Base-by-base conservation (phyloP, 2,888 invertebrate genomes). In the Alentia gelatinosa region DNA sequence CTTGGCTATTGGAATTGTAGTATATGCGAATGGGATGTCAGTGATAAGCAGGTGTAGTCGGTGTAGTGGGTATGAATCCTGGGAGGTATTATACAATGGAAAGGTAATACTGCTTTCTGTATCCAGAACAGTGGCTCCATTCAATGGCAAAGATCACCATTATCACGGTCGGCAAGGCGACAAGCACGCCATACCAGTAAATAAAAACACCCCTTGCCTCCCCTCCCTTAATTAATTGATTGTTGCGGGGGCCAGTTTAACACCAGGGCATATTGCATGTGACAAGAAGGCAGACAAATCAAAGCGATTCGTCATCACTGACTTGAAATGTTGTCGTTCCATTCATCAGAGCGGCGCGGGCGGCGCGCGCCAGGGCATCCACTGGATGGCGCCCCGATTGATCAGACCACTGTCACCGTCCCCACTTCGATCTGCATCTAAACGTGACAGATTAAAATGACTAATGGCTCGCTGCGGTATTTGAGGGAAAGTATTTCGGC, bases 381-480 rank as follows among this genome's bases (percentile, higher is more conserved):
- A 12, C 56, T 4, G n/a, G 56, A n/a, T 19, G 23, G 79, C 37
- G 79, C 35, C 79, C 12, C 35, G 19, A 35, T 79, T 79, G 35
- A 35, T 37, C 79, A 35, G 35, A 15, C 15, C 79, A 79, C 35
- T 37, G 37, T 12, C 79, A 35, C 79, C 12, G 79, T 39, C 79
- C 15, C 15, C 79, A 79, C 79, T 79, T 79, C 79, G 79, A 79
- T 79, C 79, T 23, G 39, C 79, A 35, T 39, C 79, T 79, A 79
- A 79, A 79, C 79, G 79, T 79, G 79, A 79, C 79, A 79, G 79
- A 79, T 79, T 79, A 39, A 79, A 79, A 79, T 79, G 79, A 79
- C 79, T 79, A 79, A 79, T 79, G 79, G 79, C 37, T 39, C n/a
- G 37, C 39, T 39, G 79, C 37, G 37, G 39, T 79, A 39, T 79